These are phyloP conservation scores for Hirtodrosophila confusa DNA, from an alignment of 2,888 invertebrate species.

Conservation along the genomic window DNA sequence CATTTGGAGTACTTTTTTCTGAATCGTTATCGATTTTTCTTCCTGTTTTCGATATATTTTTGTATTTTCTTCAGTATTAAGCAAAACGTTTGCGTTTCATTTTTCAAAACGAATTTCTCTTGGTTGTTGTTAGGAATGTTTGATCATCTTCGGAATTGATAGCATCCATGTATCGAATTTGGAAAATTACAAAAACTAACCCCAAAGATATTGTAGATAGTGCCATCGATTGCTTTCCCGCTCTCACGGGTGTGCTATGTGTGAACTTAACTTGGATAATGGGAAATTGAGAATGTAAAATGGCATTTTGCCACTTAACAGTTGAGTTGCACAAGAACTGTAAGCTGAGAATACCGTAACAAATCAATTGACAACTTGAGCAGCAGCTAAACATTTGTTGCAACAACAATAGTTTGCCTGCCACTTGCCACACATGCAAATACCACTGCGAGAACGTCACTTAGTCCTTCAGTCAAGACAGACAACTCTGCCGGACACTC, in stretches of 20 bases:
- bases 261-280: not conserved
- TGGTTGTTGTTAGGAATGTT: no score
- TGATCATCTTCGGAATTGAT: no score
- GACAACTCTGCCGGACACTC: slow-evolving; percentile 39
- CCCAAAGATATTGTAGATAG: no score
- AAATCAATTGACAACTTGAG: slow-evolving; percentile 69
- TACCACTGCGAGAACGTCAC: slow-evolving; percentile 33
- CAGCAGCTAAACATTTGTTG: slow-evolving; percentile 57
- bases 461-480: slow-evolving; percentile 40
- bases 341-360: slow-evolving; percentile 30
- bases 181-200: no score
- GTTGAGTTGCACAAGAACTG: slow-evolving; percentile 35
- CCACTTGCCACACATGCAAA: slow-evolving; percentile 1
- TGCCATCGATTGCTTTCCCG: no score
- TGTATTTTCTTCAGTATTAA: no score
- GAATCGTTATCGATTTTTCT: no score
- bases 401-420: slow-evolving; percentile 32
- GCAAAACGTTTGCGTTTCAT: no score
- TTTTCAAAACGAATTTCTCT: no score
- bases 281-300: slow-evolving; percentile 21
- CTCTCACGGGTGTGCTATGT: no score
- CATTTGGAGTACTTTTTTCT: no score
- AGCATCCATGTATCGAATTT: slow-evolving; percentile 1
- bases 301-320: slow-evolving; percentile 49
- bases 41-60: no score